phyloP scores from a whole-genome alignment of 2,888 invertebrate genomes.

The Catocala sponsa region DNA sequence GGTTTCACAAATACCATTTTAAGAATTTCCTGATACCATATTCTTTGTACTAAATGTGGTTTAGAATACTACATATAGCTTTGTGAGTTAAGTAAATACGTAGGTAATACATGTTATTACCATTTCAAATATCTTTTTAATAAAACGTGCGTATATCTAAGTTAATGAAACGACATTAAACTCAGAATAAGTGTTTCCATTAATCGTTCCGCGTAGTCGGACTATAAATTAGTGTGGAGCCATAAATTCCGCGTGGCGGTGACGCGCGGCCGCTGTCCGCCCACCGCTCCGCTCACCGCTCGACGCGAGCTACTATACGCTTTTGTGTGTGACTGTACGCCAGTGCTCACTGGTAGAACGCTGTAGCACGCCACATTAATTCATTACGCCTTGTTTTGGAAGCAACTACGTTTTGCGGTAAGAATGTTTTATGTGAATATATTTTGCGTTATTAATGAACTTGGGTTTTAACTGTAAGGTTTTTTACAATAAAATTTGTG shows the following conservation, averaged over 20 bases:
- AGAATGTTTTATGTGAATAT: constrained; percentile 33
- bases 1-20: no score
- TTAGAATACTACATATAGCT: no score
- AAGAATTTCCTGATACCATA: no score
- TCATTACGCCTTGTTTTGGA: constrained; percentile 49
- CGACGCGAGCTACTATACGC: constrained; percentile 5
- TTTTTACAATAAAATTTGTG: not conserved
- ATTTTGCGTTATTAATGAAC: constrained; percentile 35
- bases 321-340: constrained; percentile 28
- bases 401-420: constrained; percentile 38
- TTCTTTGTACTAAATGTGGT: no score
- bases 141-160: constrained; percentile 18
- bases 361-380: constrained; percentile 49
- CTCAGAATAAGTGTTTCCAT: constrained; percentile 70
- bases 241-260: constrained; percentile 74
- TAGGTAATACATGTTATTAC: not conserved
- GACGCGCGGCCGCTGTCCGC: constrained; percentile 63
- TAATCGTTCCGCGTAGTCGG: constrained; percentile 64
- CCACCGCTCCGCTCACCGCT: constrained; percentile 49
- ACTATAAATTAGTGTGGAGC: constrained; percentile 76
- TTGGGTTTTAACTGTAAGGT: constrained; percentile 14
- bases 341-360: constrained; percentile 44
- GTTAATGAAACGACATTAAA: constrained; percentile 58
- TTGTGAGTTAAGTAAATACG: no score
- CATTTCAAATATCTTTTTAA: not conserved